Base-by-base conservation (phyloP, 2,888 invertebrate genomes). In the Caenorhabditis uteleia region DNA sequence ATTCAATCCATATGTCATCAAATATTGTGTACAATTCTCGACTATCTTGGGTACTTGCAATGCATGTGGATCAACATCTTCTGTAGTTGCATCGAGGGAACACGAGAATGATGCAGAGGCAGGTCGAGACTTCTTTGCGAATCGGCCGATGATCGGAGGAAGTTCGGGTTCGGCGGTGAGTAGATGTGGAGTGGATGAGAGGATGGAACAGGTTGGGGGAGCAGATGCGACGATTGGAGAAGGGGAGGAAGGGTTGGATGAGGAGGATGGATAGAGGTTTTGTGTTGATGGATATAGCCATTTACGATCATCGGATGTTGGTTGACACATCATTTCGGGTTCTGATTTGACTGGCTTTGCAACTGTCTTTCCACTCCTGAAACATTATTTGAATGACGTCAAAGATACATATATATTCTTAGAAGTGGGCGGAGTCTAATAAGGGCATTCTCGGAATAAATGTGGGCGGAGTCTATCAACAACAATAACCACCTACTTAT, bases 1-100 rank as follows among this genome's bases (percentile, higher is more conserved):
- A 79, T 89, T 88, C 40, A 94, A 87, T 25, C 86, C 85, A 62
- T 84, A 81, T 25, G 81, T 82, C 78, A 84, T 84, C 48, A 85
- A 76, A 67, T 84, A 84, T 54, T 83, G 82, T 47, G 82, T 84
- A 70, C 85, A 85, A 33, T 78, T 78, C 49, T 80, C 80, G 20
- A 85, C 84, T 42, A 85, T 77, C 23, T 80, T 77, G 10, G 85
- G 85, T 26, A 85, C 84, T 62, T 83, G 83, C 10, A 84, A 80
- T 4, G 71, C 65, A 45, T 78, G 75, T 6, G 76, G 70, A 50
- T 76, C 72, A 21, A 64, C 56, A 44, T 56, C 61, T 27, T 68
- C 69, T 23, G 55, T 46, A 40, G 45, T 48, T 8, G 58, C 57
- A n/a, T 69, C 66, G 7, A 68, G 48, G 1, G 69, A 72, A 18